phyloP scores from a whole-genome alignment of 2,888 invertebrate genomes.

The Drosophila borealis region DNA sequence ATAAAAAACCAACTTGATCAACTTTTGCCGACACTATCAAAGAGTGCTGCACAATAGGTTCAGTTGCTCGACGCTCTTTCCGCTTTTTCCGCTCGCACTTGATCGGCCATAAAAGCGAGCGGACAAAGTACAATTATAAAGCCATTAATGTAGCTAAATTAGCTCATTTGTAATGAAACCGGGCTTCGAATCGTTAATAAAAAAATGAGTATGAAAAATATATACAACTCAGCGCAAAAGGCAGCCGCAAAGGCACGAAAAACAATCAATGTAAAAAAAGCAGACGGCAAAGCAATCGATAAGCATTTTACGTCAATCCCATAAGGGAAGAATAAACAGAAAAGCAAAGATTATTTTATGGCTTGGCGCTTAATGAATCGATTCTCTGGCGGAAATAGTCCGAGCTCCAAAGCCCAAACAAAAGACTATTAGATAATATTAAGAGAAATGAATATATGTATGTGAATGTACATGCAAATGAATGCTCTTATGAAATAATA shows the following conservation, averaged over 20 bases:
- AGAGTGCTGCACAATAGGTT: constrained; percentile 24
- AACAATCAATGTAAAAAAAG: constrained; percentile 54
- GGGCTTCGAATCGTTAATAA: constrained; percentile 64
- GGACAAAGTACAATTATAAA: constrained; percentile 69
- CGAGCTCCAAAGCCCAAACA: background rate
- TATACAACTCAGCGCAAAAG: constrained; percentile 12
- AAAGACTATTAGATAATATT: constrained; percentile 7
- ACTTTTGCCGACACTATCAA: constrained; percentile 23
- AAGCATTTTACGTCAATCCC: constrained; percentile 50
- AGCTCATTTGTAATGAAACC: constrained; percentile 74
- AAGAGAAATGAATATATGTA: background rate
- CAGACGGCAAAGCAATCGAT: constrained; percentile 61
- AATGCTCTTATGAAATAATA: constrained; percentile 5
- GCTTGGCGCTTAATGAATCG: constrained; percentile 37
- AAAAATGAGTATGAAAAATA: constrained; percentile 10
- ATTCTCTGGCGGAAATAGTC: constrained; percentile 19
- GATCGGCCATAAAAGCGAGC: constrained; percentile 45
- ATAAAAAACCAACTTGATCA: constrained; percentile 3
- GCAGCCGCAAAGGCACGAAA: constrained; percentile 11
- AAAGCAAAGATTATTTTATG: constrained; percentile 9
- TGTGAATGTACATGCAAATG: constrained; percentile 24
- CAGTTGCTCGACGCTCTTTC: constrained; percentile 5
- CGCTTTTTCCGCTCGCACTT: constrained; percentile 20
- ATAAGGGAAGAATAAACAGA: constrained; percentile 19
- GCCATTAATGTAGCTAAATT: constrained; percentile 68